Base-by-base conservation (phyloP, 2,888 invertebrate genomes). In the Bedellia somnulentella region DNA sequence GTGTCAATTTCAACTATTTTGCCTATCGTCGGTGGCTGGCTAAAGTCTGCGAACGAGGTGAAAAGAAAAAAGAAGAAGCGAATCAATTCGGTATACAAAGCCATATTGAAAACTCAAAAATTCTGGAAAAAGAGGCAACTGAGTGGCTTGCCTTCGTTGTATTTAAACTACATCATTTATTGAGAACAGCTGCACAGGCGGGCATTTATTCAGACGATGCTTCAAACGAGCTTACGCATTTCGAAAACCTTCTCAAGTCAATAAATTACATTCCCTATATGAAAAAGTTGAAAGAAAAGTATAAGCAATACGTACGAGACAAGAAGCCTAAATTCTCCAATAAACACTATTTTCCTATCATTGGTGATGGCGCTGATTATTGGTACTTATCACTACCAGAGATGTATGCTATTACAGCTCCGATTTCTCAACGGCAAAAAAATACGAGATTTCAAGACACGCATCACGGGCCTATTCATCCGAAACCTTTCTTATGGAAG, bases 361-460 rank as follows among this genome's bases (percentile, higher is more conserved):
- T 75, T 38, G 75, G 75, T 9, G 60, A 71, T 35, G 71, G 73
- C 4, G 44, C 57, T 12, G 71, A 73, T 37, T 75, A 73, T 44
- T 75, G 75, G 75, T 75, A 75, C 43, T 44, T 75, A 37, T 70
- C 73, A n/a, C 41, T 75, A 24, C 47, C 68, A n/a, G 73, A 73
- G 46, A 68, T 75, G 70, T 73, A 71, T 36, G 63, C 73, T 36
- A 37, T 75, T 33, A 63, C 73, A n/a, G 35, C 36, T n/a, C 48
- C 53, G 2, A 33, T 37, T 1, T 34, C 43, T 1, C 49, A 45
- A 29, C 42, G 39, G 17, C 33, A 36, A 8, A 15, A 5, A 4
- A 43, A 61, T 31, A 51, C 47, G 4, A 46, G 71, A 11, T 57
- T 62, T 42, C 37, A 37, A 22, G 52, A 42, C 4, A 53, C 49